A percentile compares a stretch with the other conserved stretches of the same genome.
Conservation (phyloP, 2,113 vertebrate genomes). For the Reinhardtius hippoglossoides region DNA sequence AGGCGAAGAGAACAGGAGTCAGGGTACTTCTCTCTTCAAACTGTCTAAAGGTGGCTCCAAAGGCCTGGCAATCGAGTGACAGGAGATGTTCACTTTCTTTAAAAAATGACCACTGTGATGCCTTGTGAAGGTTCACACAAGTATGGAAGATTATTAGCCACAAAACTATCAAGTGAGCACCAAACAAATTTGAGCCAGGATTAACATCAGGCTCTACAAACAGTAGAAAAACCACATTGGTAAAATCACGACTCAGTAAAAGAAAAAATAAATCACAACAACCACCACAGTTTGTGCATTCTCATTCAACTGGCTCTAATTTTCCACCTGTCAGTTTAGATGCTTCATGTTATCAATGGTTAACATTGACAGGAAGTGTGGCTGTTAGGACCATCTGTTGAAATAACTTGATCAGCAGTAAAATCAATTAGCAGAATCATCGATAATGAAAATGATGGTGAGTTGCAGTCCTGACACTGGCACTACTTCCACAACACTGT, state of each 20-base stretch:
- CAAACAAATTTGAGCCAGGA: neutral
- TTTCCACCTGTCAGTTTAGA: too few relatives aligned
- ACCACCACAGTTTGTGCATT: too few relatives aligned
- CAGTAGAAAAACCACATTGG: neutral
- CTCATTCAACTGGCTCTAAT: too few relatives aligned
- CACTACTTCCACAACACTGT: neutral
- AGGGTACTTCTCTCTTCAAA: neutral
- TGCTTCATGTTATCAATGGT: too few relatives aligned
- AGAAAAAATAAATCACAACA: too few relatives aligned
- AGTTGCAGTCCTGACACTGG: too few relatives aligned
- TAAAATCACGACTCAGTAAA: neutral
- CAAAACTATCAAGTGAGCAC: conserved; percentile 21
- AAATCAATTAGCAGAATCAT: neutral
- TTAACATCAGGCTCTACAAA: neutral
- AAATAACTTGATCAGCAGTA: neutral
- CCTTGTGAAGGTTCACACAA: neutral
- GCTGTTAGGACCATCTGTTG: too few relatives aligned
- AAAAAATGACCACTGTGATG: neutral
- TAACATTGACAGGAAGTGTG: too few relatives aligned
- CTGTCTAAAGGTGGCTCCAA: neutral
- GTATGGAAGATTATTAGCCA: neutral
- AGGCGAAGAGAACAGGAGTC: neutral
- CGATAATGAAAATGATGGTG: neutral
- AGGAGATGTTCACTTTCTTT: neutral
- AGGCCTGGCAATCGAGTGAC: too few relatives aligned